Percentiles rank a stretch among this genome's conserved stretches.
These are phyloP conservation scores for Volucella inflata DNA, from an alignment of 2,888 invertebrate genomes.

Conservation along the genomic window DNA sequence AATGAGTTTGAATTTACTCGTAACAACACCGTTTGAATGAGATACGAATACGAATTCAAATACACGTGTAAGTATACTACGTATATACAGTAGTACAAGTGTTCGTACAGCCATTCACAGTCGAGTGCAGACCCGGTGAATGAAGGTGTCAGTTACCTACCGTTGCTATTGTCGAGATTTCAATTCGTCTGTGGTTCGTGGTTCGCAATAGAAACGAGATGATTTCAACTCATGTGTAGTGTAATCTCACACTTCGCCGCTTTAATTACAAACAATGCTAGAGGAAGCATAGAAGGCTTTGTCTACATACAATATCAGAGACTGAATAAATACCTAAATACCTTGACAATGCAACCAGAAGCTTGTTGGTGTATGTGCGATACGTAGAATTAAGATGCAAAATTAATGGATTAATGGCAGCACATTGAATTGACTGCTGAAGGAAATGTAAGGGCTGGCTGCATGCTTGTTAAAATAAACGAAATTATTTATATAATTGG, in stretches of 20 bases:
- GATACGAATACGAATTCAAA: slow-evolving; percentile 5
- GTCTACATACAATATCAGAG: slow-evolving; percentile 28
- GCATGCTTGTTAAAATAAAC: no score
- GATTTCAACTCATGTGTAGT: slow-evolving; percentile 39
- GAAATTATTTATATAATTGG: no score
- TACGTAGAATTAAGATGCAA: slow-evolving; percentile 28
- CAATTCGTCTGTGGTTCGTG: slow-evolving; percentile 52
- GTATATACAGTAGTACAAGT: neutral
- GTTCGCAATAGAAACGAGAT: slow-evolving; percentile 10
- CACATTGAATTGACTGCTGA: slow-evolving; percentile 36
- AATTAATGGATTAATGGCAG: slow-evolving; percentile 60
- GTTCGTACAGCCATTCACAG: slow-evolving; percentile 48
- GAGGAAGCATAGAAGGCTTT: slow-evolving; percentile 47
- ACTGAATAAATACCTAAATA: slow-evolving; percentile 56
- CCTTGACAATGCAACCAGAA: slow-evolving; percentile 50
- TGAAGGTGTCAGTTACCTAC: slow-evolving; percentile 69
- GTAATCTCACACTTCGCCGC: slow-evolving; percentile 68
- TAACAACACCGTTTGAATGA: slow-evolving; percentile 42
- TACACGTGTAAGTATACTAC: no score
- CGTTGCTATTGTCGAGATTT: slow-evolving; percentile 49
- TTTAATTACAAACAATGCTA: slow-evolving; percentile 60
- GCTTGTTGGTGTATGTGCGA: slow-evolving; percentile 18
- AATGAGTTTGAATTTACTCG: slow-evolving; percentile 14
- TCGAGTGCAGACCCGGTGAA: slow-evolving; percentile 45
- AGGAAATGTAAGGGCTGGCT: no score